Conservation (phyloP, 1,140 invertebrate species). For the Formica selysi region DNA sequence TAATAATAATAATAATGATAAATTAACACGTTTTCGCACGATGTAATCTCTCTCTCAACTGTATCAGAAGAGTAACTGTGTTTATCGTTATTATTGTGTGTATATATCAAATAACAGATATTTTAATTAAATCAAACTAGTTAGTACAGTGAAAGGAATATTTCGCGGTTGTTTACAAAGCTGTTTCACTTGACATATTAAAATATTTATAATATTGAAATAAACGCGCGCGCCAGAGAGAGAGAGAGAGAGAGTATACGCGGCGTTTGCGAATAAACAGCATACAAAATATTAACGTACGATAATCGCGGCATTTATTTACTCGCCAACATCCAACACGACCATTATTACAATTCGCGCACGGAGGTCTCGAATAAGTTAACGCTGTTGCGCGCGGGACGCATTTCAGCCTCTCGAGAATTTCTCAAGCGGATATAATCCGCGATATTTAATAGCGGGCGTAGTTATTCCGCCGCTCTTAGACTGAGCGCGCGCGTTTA, state of each 20-base stretch:
- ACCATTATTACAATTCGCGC: constrained; percentile 41
- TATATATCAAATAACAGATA: constrained; percentile 11
- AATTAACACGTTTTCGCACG: not conserved
- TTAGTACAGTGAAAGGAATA: constrained; percentile 7
- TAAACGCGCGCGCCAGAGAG: not conserved
- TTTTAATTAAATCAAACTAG: constrained; percentile 49
- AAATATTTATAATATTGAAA: constrained; percentile 36
- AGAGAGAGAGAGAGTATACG: no score
- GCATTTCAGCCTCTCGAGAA: constrained; percentile 53
- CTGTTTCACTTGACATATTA: constrained; percentile 2
- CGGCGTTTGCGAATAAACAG: constrained; percentile 26
- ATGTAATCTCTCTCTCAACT: constrained; percentile 12
- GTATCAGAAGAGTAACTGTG: not conserved
- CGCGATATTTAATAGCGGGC: constrained; percentile 53
- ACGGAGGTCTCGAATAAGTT: constrained; percentile 33
- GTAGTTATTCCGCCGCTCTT: constrained; percentile 23
- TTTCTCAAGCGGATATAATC: constrained; percentile 46
- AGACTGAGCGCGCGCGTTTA: constrained; percentile 41
- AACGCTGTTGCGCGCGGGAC: constrained; percentile 9
- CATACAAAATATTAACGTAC: constrained; percentile 46
- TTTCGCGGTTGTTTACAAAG: constrained; percentile 20
- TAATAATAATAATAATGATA: no score
- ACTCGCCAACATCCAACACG: constrained; percentile 20
- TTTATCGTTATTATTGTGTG: not conserved
- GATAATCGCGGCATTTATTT: constrained; percentile 40